Base-by-base conservation (phyloP, 2,797 vertebrate species). In the Diplodus puntazzo region DNA sequence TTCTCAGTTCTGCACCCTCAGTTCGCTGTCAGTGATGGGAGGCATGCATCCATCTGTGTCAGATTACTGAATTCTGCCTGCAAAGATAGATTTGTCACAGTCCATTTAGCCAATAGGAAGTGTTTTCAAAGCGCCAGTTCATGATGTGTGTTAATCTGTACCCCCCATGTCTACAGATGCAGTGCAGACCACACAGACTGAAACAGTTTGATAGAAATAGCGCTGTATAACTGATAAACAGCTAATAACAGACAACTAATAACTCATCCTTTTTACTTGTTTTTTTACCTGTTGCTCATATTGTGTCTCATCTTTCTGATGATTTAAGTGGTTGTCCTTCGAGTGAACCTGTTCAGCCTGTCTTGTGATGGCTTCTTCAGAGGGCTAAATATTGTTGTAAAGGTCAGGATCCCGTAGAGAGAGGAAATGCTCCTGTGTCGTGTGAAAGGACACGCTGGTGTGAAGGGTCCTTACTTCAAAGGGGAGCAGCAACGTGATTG, bases 131-230 rank as follows among this genome's bases (percentile, higher is more conserved):
- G 16, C 5, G 3, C 17, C 18, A 12, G 10, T 17, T 73, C 11
- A 18, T 21, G 71, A 64, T 73, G 52, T 10, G 43, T 39, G 50
- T 54, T 54, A 11, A 46, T 73, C 23, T 59, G 42, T 73, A 53
- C 45, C 14, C 46, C 3, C 39, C 25, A 30, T 64, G 30, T n/a
- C 18, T n/a, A 13, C 45, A 39, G 27, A 18, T 49, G 43, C 11
- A 48, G 39, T 52, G 20, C 30, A 18, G 17, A 55, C 27, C 3
- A 48, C 6, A 17, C 25, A 48, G 27, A 49, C 10, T 4, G 39
- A 46, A 46, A 58, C 23, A 55, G 21, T 9, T 48, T 13, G 54
- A 17, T 7, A 3, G 18, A 59, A 59, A 49, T 20, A 14, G 7
- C 2, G 20, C 45, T 49, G 5, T 30, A 30, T 30, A 30, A 30